Evolutionary conservation across 2,888 invertebrate genomes (phyloP).

Genomic region (Drosophila algonquin): DNA sequence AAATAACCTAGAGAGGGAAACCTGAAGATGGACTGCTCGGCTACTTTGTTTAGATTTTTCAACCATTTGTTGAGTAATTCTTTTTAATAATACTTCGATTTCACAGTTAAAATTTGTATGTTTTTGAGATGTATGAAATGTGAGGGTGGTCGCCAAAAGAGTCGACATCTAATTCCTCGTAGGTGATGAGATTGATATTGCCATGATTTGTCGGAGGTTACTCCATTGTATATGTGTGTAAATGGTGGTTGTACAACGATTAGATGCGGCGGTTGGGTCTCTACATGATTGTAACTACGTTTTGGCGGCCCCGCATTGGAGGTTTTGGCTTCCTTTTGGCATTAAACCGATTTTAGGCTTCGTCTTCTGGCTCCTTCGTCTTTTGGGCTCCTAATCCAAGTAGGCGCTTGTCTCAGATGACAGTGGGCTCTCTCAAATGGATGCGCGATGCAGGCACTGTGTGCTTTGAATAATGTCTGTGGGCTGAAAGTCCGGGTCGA

Average conservation of each 20-base stretch:
- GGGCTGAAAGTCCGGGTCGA: conserved; percentile 86
- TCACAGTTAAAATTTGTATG: conserved; percentile 7
- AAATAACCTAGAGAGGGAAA: not conserved
- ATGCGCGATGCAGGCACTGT: conserved; percentile 83
- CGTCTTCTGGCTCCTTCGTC: not conserved
- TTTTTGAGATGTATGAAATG: conserved; percentile 21
- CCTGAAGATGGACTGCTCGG: conserved; percentile 14
- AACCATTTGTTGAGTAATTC: conserved; percentile 3
- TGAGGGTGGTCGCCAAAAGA: not conserved
- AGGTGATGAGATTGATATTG: conserved; percentile 36
- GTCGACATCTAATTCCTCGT: not conserved
- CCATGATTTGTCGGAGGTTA: conserved; percentile 14
- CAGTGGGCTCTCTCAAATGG: conserved; percentile 77
- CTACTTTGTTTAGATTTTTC: conserved; percentile 44
- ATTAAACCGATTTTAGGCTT: not conserved
- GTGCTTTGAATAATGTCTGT: conserved; percentile 85
- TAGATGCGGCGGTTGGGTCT: conserved; percentile 32
- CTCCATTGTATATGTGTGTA: conserved; percentile 31
- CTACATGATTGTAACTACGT: conserved; percentile 20
- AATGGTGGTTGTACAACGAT: conserved; percentile 1
- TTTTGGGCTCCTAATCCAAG: not conserved
- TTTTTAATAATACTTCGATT: conserved; percentile 29
- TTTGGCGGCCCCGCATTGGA: not conserved
- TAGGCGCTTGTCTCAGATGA: conserved; percentile 6
- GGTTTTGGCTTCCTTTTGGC: not conserved